phyloP scores from a whole-genome alignment of 2,888 invertebrate species.

The Agrochola litura region DNA sequence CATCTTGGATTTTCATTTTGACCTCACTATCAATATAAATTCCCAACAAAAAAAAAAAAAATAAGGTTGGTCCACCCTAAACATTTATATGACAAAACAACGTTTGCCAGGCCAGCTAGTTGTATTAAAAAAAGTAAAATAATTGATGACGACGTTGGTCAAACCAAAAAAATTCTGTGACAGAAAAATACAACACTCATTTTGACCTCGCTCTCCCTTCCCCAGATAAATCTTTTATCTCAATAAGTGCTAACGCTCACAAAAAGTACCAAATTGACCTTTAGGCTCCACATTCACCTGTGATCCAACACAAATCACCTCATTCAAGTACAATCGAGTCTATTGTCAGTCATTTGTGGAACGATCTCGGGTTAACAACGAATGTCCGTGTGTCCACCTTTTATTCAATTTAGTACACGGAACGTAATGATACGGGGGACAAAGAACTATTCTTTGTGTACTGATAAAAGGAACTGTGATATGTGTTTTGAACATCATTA shows the following conservation, averaged over 20 bases:
- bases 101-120: too few relatives aligned
- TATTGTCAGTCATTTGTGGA: constrained; percentile 80
- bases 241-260: constrained; percentile 45
- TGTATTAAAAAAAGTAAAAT: too few relatives aligned
- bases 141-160: too few relatives aligned
- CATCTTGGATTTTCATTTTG: too few relatives aligned
- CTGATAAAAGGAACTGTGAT: constrained; percentile 56
- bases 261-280: constrained; percentile 64
- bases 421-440: constrained; percentile 65
- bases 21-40: too few relatives aligned
- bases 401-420: constrained; percentile 68
- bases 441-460: constrained; percentile 56
- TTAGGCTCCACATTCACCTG: constrained; percentile 63
- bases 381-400: constrained; percentile 72
- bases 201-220: background rate
- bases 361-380: constrained; percentile 75
- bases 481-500: constrained; percentile 49
- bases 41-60: too few relatives aligned
- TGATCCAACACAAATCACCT: constrained; percentile 72
- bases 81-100: too few relatives aligned
- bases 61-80: too few relatives aligned
- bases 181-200: constrained; percentile 9
- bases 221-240: constrained; percentile 45
- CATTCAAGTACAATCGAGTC: constrained; percentile 73
- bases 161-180: constrained; percentile 1